Evolutionary conservation across 2,888 invertebrate genomes (phyloP).

Genomic region (Parnassius smintheus): DNA sequence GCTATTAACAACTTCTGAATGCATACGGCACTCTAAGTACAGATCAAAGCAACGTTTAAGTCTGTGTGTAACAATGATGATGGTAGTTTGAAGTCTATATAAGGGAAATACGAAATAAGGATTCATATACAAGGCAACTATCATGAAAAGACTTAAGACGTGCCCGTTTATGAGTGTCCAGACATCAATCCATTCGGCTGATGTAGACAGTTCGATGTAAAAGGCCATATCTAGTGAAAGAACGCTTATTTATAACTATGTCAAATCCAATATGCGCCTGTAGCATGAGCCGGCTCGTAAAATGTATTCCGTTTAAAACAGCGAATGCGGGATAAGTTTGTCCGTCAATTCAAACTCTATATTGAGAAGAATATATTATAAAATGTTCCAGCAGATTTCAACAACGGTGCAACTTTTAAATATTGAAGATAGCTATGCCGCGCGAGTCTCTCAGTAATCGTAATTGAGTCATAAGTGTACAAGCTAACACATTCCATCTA

Average conservation of each 20-base stretch:
- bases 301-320: slow-evolving; percentile 5
- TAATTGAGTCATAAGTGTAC: no score
- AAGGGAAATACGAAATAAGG: slow-evolving; percentile 5
- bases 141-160: slow-evolving; percentile 7
- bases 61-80: neutral
- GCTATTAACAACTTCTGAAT: no score
- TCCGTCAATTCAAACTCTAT: no score
- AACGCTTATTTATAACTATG: slow-evolving; percentile 1
- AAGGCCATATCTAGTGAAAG: slow-evolving; percentile 10
- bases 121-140: slow-evolving; percentile 1
- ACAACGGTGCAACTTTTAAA: no score
- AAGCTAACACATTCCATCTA: no score
- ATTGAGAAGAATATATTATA: neutral
- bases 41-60: no score
- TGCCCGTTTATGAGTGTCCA: neutral
- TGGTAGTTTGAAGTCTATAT: neutral
- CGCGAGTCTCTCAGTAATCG: no score
- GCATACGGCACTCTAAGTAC: no score
- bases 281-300: slow-evolving; percentile 5
- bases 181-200: slow-evolving; percentile 11
- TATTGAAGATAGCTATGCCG: no score
- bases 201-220: slow-evolving; percentile 18
- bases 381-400: no score
- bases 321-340: neutral
- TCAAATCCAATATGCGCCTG: slow-evolving; percentile 9